Base-by-base conservation (phyloP, 2,797 vertebrate species). In the Parauchenoglanis punctatus region DNA sequence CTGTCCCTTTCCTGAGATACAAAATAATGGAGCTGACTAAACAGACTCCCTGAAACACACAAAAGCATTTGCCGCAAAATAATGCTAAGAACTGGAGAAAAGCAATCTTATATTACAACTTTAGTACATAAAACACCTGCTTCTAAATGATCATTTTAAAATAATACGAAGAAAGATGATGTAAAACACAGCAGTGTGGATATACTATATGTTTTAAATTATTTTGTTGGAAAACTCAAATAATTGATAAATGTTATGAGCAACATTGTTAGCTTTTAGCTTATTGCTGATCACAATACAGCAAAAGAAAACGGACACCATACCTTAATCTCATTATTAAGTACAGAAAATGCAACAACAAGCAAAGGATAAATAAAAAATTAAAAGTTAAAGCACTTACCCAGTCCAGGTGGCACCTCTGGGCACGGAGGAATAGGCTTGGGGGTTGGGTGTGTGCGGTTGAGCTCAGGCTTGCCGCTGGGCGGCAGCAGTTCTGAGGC, bases 401-500 rank as follows among this genome's bases (percentile, higher is more conserved):
- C 98, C 61, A 99, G 96, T 81, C 98, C 97, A 0, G 96, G 96
- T 0, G 98, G 98, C 20, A 90, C 95, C 93, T 99, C 98, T 4
- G 97, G 97, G 94, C 98, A 99, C 6, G 97, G 97, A 0, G 96
- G 96, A 89, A 98, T 94, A 28, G 97, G 96, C 89, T 96, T 97
- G 75, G 96, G 93, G 0, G 96, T 96, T 86, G 95, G 0, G 89
- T 93, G 94, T 0, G 97, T 96, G 91, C 93, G 96, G 78, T 96
- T 97, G 91, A 93, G 89, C 90, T 94, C 96, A 0, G 97, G 94
- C 91, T 94, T 96, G 90, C 89, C 58, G 31, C 96, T 99, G 58
- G 96, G 93, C 72, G 95, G 93, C 15, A 95, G 95, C 67, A 96
- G 96, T 82, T 97, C 97, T 1, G 94, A 95, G 0, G 94, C 88